phyloP scores from a whole-genome alignment of 2,888 invertebrate species.

The Mythimna loreyi region DNA sequence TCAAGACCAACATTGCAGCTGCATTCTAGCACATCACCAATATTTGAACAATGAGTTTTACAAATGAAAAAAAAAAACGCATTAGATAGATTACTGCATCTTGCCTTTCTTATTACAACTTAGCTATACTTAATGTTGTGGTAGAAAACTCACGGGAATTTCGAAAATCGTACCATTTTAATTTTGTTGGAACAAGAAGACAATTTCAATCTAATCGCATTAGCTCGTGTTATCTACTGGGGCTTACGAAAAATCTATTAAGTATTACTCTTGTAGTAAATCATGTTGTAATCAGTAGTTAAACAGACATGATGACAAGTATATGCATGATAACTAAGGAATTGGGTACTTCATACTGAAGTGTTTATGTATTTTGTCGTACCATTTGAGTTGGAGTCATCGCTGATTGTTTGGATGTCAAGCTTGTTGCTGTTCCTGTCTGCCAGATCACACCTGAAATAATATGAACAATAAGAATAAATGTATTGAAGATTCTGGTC shows the following conservation, averaged over 20 bases:
- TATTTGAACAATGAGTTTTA: neutral
- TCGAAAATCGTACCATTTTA: too few species aligned
- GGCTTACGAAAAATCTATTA: neutral
- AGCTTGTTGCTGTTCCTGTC: conserved; percentile 76
- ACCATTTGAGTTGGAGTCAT: conserved; percentile 75
- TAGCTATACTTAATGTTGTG: too few species aligned
- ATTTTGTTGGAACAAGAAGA: too few species aligned
- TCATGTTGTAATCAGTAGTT: too few species aligned
- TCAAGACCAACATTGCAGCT: neutral
- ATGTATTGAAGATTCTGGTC: too few species aligned
- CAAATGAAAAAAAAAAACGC: neutral
- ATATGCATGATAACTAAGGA: neutral
- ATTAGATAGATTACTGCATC: too few species aligned
- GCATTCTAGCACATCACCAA: neutral
- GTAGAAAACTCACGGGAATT: too few species aligned
- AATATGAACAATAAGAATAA: neutral
- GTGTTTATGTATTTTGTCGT: conserved; percentile 40
- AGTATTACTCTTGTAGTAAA: neutral
- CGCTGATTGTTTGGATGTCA: conserved; percentile 71
- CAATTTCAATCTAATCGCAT: neutral
- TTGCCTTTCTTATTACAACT: too few species aligned
- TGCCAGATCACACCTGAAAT: conserved; percentile 77
- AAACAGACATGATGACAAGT: neutral
- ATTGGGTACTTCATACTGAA: conserved; percentile 2
- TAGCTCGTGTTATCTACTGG: neutral